Evolutionary conservation across 2,888 invertebrate genomes (phyloP).

Genomic region (Esperia sulphurella): DNA sequence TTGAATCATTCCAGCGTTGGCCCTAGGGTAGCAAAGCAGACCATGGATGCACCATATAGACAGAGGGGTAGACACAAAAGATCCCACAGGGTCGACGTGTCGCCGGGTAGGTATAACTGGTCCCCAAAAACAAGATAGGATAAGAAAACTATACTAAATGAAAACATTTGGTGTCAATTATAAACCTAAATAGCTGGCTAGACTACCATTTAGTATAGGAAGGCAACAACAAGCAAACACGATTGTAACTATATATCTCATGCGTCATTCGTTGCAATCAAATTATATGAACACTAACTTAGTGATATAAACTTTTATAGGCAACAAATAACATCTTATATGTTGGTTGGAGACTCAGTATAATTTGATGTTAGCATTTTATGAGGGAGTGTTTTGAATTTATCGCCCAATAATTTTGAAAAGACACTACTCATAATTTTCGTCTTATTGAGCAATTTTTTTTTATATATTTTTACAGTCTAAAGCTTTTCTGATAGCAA

Average conservation of each 20-base stretch:
- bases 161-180: too few species aligned
- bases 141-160: too few species aligned
- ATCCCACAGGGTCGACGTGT: too few species aligned
- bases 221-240: constrained; percentile 7
- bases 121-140: too few species aligned
- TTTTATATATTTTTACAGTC: too few species aligned
- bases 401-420: constrained; percentile 30
- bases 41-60: too few species aligned
- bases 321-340: constrained; percentile 27
- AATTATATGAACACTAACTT: constrained; percentile 22
- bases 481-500: too few species aligned
- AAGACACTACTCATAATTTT: constrained; percentile 1
- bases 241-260: constrained; percentile 9
- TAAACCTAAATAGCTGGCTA: background rate
- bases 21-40: too few species aligned
- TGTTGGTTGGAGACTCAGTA: constrained; percentile 17
- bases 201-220: background rate
- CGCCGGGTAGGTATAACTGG: too few species aligned
- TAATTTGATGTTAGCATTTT: constrained; percentile 27
- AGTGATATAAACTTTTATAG: constrained; percentile 31
- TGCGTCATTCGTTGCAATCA: constrained; percentile 19
- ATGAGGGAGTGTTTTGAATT: constrained; percentile 25
- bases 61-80: too few species aligned
- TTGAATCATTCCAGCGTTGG: too few species aligned
- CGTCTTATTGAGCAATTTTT: too few species aligned